Base-by-base conservation (phyloP, 2,888 invertebrate species). In the Drosophila meridionalis region DNA sequence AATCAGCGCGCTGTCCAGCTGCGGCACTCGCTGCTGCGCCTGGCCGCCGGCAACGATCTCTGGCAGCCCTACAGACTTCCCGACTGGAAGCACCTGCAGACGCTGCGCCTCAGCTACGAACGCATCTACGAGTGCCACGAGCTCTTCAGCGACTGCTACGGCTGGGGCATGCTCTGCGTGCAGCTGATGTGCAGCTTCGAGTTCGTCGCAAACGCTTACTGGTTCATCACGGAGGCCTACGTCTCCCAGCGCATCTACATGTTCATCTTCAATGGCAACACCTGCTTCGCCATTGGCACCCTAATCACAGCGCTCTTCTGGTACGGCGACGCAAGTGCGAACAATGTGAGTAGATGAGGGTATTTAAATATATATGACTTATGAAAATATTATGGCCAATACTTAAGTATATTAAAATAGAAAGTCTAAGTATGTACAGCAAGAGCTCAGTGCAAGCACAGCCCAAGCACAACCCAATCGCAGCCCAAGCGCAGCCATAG, bases 91-190 rank as follows among this genome's bases (percentile, higher is more conserved):
- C 76, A 82, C n/a, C 45, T 93, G 20, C 74, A 84, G 26, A 61
- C 70, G 0, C 68, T 93, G n/a, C 92, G 92, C 26, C 45, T 74
- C 3, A 73, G 82, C 55, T 93, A 92, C 59, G 90, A 87, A 9
- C 85, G 90, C n/a, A 72, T 93, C 26, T 92, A 89, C 70, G 79
- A 78, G 53, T 75, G 82, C 69, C 86, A 90, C 55, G 89, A 87
- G 60, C 34, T 80, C 3, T 78, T 90, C 14, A 93, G 92, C 69
- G 83, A 90, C 47, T 89, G 89, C 59, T 92, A 88, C 53, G 93
- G 93, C 20, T 93, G 93, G 93, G 91, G 92, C 1, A 66, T 93
- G 52, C 67, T 93, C 36, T 84, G 80, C 2, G 79, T 92, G 5
- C 89, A 87, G 8, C 75, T 91, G 14, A 74, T 89, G 47, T 89